Base-by-base conservation (phyloP, 1,140 invertebrate species). In the Euschistus heros region DNA sequence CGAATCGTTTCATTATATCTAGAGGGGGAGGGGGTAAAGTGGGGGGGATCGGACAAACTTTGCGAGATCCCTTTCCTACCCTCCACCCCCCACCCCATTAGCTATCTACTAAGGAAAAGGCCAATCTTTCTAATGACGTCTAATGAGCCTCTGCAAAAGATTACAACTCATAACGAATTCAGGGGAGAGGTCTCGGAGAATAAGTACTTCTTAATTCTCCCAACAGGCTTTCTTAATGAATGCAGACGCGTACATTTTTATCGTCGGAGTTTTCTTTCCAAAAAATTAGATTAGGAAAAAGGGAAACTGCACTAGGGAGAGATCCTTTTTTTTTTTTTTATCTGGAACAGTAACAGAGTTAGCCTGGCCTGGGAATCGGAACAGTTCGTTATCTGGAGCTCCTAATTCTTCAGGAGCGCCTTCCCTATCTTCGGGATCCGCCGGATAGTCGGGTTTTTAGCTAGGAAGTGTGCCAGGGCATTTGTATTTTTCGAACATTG, bases 121-220 rank as follows among this genome's bases (percentile, higher is more conserved):
- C 63, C 50, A 60, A 65, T 65, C 64, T 57, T 65, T 59, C 64
- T 65, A 65, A 65, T 65, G 64, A 65, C 52, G 55, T 42, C 64
- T 65, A 65, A 65, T 65, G 50, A 65, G 54, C 64, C 55, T 14
- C 64, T 44, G 54, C 54, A 60, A 65, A 65, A 65, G 64, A 65
- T 65, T 65, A 65, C 64, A 65, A 65, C 64, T 65, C 64, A 65
- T 65, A 65, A 65, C 22, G 47, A 65, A 65, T 65, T 65, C 64
- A 65, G 18, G 64, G 33, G 54, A 65, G 64, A 44, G 14, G 54
- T 46, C 55, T 30, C 44, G 27, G 42, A 46, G 64, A 65, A 60
- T 57, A 65, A 65, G 64, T 65, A 57, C 64, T 65, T 59, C 55
- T 65, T 65, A 60, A 65, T 65, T 65, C 64, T 46, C 54, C 55